Evolutionary conservation across 2,888 invertebrate species (phyloP).

Genomic region (Zonitis immaculata): DNA sequence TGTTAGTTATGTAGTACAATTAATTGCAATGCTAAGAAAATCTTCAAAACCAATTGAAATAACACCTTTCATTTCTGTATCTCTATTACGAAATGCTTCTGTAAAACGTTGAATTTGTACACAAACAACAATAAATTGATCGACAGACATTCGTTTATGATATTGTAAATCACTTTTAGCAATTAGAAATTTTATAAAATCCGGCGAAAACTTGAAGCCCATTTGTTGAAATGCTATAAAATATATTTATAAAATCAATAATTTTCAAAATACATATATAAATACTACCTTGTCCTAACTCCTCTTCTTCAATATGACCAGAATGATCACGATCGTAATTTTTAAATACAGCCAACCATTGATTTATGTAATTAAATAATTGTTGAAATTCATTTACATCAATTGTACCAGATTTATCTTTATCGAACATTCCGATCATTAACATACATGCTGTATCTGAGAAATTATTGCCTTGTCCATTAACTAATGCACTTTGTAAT

Average conservation of each 20-base stretch:
- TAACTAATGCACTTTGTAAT: conserved; percentile 74
- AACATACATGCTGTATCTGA: conserved; percentile 78
- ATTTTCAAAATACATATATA: too few species aligned
- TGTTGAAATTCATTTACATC: conserved; percentile 80
- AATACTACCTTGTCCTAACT: conserved; percentile 69
- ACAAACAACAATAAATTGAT: conserved; percentile 83
- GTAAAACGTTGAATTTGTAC: conserved; percentile 85
- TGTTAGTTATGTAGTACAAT: conserved; percentile 54
- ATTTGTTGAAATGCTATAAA: conserved; percentile 73
- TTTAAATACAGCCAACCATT: conserved; percentile 82
- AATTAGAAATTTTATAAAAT: conserved; percentile 69
- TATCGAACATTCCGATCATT: conserved; percentile 91
- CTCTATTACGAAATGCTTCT: conserved; percentile 79
- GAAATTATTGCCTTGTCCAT: conserved; percentile 79
- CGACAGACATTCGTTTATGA: conserved; percentile 67
- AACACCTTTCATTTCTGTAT: conserved; percentile 72
- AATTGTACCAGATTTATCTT: conserved; percentile 77
- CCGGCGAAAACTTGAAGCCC: conserved; percentile 80
- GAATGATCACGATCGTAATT: conserved; percentile 82
- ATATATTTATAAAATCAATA: too few species aligned
- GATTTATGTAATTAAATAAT: conserved; percentile 81
- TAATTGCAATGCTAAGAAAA: conserved; percentile 78
- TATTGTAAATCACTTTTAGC: conserved; percentile 63
- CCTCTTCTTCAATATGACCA: conserved; percentile 76
- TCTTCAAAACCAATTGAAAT: conserved; percentile 89